phyloP scores from a whole-genome alignment of 2,888 invertebrate species.

The Hyles lineata region DNA sequence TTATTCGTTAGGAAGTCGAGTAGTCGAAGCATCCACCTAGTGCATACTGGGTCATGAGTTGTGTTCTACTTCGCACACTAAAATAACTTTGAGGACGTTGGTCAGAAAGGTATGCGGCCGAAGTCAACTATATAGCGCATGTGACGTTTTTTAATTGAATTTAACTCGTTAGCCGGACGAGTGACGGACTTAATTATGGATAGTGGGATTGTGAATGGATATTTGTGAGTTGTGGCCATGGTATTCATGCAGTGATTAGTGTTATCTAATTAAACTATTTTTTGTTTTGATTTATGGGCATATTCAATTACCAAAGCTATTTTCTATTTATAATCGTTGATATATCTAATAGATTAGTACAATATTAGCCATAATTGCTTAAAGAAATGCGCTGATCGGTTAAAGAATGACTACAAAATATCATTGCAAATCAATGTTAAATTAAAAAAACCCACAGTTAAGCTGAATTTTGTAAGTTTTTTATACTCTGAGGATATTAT shows the following conservation, averaged over 20 bases:
- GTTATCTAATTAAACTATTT: too few relatives aligned
- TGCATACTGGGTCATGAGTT: conserved; percentile 38
- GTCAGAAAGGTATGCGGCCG: conserved; percentile 28
- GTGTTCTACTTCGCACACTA: conserved; percentile 39
- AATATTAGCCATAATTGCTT: too few relatives aligned
- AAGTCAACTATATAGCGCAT: neutral
- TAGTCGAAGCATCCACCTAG: conserved; percentile 32
- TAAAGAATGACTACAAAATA: too few relatives aligned
- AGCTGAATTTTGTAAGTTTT: too few relatives aligned
- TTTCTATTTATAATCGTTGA: too few relatives aligned
- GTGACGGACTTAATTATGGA: neutral
- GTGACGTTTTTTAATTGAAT: conserved; percentile 23
- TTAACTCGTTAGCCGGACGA: neutral
- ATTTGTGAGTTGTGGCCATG: neutral
- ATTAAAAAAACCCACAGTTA: too few relatives aligned
- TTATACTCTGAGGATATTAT: too few relatives aligned
- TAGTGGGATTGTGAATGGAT: neutral
- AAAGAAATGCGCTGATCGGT: too few relatives aligned
- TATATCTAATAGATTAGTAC: too few relatives aligned
- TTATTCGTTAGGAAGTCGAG: conserved; percentile 45
- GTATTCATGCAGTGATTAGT: neutral
- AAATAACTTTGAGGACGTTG: conserved; percentile 39
- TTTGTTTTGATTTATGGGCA: too few relatives aligned
- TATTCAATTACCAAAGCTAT: too few relatives aligned
- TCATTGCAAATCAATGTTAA: too few relatives aligned